Conservation (phyloP, 2,113 vertebrate species). For the Petrocephalus zakoni region DNA sequence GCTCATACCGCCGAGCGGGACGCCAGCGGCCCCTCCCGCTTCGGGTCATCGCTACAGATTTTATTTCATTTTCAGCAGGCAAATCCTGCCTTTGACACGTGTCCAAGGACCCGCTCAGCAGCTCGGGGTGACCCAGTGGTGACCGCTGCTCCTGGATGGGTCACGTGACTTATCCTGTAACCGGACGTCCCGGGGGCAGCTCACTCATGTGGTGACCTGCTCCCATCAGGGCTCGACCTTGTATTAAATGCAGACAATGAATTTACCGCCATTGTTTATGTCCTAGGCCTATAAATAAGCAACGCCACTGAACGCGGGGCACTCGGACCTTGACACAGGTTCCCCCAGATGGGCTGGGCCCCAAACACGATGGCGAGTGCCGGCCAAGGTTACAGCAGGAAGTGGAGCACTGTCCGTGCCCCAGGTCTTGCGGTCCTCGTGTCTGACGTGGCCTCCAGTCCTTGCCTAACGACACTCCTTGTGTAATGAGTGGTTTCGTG, state of each 20-base stretch:
- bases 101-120: neutral
- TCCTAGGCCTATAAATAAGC: neutral
- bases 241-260: neutral
- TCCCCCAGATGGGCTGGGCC: neutral
- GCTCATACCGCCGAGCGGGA: neutral
- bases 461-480: constrained; percentile 75
- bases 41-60: neutral
- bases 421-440: constrained; percentile 77
- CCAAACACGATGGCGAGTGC: neutral
- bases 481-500: constrained; percentile 62
- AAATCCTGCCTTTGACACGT: neutral
- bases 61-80: neutral
- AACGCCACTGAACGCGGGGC: neutral
- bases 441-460: constrained; percentile 84
- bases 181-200: neutral
- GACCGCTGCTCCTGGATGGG: neutral
- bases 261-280: neutral
- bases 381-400: constrained; percentile 46
- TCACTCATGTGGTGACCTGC: neutral
- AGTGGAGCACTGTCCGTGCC: constrained; percentile 55
- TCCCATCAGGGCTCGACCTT: neutral
- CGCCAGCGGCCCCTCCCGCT: neutral
- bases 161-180: neutral
- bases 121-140: neutral
- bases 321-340: neutral